Base-by-base conservation (phyloP, 1,140 invertebrate species). In the Eriocheir sinensis region DNA sequence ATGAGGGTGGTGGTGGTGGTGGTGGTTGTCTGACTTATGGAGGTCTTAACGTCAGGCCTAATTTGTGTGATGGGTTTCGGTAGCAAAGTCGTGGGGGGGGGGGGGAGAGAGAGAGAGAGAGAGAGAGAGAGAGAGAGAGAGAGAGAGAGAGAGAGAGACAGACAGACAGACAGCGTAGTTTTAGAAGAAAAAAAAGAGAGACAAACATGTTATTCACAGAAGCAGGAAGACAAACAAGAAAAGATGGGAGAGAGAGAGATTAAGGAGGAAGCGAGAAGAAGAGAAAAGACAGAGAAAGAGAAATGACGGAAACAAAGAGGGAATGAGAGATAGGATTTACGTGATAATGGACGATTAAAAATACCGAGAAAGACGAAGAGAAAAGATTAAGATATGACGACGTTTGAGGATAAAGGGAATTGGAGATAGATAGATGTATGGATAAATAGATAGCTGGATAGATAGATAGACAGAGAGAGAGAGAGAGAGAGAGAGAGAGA, bases 51-150 rank as follows among this genome's bases (percentile, higher is more conserved):
- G n/a, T 72, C n/a, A 72, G 27, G 60, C 0, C 60, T 72, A n/a
- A 4, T 72, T 72, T 2, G 1, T 21, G 60, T n/a, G 27, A 72
- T n/a, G 8, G 4, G 21, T 17, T 21, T 72, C 21, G 6, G n/a
- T n/a, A n/a, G n/a, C n/a, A n/a, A n/a, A 15, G 21, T 72, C 21
- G 6, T 27, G 6, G 27, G 83, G 36, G 83, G 36, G 83, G 36
- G 36, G 36, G 83, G 9, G n/a, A 86, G 83, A 86, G n/a, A 86
- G 9, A 86, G 1, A 86, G 83, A 86, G 1, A 86, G 9, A 86
- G 27, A 86, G 83, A 86, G n/a, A 86, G 83, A 86, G 1, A 41
- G 88, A 89, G 3, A 89, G 88, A 89, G 9, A 38, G 85, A 88
- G 30, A 88, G 85, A 88, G 2, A 21, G 34, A 21, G 21, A 88